Percentiles rank a stretch among this genome's conserved stretches.
Evolutionary conservation across 1,140 invertebrate genomes (phyloP).

Genomic region (Zaprionus lachaisei): DNA sequence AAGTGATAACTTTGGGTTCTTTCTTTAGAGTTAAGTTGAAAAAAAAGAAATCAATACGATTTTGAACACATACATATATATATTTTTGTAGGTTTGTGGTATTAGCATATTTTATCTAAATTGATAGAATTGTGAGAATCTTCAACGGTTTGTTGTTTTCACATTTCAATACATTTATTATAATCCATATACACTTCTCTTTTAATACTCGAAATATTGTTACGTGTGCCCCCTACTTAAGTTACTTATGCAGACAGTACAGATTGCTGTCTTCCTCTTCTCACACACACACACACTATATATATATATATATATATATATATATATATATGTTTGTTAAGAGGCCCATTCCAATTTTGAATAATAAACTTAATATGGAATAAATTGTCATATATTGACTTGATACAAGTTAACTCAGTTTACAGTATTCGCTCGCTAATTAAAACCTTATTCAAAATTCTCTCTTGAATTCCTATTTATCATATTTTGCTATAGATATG

Average conservation of each 20-base stretch:
- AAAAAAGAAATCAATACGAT: constrained; percentile 20
- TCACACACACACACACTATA: constrained; percentile 38
- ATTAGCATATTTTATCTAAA: constrained; percentile 35
- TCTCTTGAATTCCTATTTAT: background rate
- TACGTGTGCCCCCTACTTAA: constrained; percentile 70
- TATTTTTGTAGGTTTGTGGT: constrained; percentile 70
- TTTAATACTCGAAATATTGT: constrained; percentile 62
- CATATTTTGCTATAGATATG: background rate
- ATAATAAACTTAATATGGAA: constrained; percentile 12
- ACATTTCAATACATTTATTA: constrained; percentile 69
- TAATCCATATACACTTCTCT: constrained; percentile 66
- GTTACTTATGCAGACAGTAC: constrained; percentile 40
- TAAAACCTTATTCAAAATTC: background rate
- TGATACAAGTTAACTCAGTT: constrained; percentile 74
- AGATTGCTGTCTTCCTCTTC: constrained; percentile 36
- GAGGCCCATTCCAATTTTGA: constrained; percentile 29
- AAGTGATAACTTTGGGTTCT: constrained; percentile 82
- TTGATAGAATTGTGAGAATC: constrained; percentile 10
- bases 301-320: background rate
- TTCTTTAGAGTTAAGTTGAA: constrained; percentile 24
- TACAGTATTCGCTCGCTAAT: constrained; percentile 16
- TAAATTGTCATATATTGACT: constrained; percentile 52
- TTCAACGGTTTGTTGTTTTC: constrained; percentile 22
- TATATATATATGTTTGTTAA: constrained; percentile 15
- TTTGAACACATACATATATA: constrained; percentile 29